phyloP scores from a whole-genome alignment of 2,888 invertebrate genomes.

The Alcis repandata region DNA sequence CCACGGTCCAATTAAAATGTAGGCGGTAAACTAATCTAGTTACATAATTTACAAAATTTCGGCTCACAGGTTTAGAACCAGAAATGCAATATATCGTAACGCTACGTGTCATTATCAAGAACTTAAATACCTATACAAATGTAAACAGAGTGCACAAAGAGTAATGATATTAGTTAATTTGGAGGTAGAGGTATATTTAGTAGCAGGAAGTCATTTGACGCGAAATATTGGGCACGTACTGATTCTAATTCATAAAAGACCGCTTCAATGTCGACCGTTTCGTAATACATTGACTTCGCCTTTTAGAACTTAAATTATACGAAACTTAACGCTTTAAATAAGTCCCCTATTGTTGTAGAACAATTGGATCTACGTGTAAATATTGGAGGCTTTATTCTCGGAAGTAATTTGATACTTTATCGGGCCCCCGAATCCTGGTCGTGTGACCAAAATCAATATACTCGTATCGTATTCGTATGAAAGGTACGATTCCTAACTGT shows the following conservation, averaged over 20 bases:
- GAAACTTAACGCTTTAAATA: slow-evolving; percentile 55
- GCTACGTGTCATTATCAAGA: slow-evolving; percentile 19
- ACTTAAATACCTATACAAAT: slow-evolving; percentile 10
- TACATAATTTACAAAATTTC: not conserved
- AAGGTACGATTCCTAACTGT: slow-evolving; percentile 33
- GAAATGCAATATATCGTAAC: slow-evolving; percentile 26
- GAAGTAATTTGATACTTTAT: slow-evolving; percentile 77
- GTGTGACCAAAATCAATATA: slow-evolving; percentile 42
- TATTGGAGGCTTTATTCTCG: slow-evolving; percentile 67
- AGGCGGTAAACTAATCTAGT: not conserved
- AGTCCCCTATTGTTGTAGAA: slow-evolving; percentile 61
- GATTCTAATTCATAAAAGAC: slow-evolving; percentile 71
- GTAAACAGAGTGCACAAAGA: slow-evolving; percentile 38
- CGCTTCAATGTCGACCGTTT: slow-evolving; percentile 72
- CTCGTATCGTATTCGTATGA: slow-evolving; percentile 44
- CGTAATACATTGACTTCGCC: slow-evolving; percentile 55
- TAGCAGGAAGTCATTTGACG: slow-evolving; percentile 80
- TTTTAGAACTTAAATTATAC: slow-evolving; percentile 61
- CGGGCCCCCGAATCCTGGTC: slow-evolving; percentile 48
- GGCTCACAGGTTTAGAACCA: slow-evolving; percentile 10
- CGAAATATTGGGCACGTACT: slow-evolving; percentile 78
- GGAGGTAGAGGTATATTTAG: slow-evolving; percentile 61
- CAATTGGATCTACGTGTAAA: slow-evolving; percentile 71
- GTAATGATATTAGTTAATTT: slow-evolving; percentile 60
- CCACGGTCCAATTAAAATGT: not conserved